phyloP scores from a whole-genome alignment of 2,113 vertebrate species.

The Phasianus colchicus region DNA sequence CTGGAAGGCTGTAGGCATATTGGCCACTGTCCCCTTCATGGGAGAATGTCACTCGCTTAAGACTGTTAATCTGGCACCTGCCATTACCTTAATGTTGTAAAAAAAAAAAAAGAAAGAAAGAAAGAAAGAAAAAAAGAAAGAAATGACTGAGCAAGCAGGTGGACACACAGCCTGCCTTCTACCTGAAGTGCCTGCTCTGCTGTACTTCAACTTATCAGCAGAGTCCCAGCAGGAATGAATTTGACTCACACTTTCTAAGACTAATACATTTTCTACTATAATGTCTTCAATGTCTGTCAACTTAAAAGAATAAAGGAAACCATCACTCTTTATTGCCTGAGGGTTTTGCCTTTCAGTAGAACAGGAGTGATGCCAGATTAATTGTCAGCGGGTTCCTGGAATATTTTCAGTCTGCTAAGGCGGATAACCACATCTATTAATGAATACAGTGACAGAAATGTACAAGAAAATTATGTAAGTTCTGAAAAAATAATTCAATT shows the following conservation, averaged over 20 bases:
- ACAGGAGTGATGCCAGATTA: not conserved
- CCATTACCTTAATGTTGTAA: not conserved
- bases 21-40: not conserved
- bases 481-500: not conserved
- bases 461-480: not conserved
- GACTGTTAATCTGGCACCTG: not conserved
- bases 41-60: not conserved
- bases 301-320: conserved; percentile 9
- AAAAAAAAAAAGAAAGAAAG: not conserved
- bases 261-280: not conserved
- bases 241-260: not conserved
- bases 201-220: not conserved
- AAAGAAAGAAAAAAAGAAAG: not conserved
- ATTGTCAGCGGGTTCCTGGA: not conserved
- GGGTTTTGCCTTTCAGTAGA: not conserved
- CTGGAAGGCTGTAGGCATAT: not conserved
- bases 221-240: not conserved
- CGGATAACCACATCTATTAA: not conserved
- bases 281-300: not conserved
- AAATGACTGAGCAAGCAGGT: not conserved
- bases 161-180: not conserved
- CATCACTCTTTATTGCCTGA: not conserved
- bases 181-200: not conserved
- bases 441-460: not conserved
- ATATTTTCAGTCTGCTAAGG: not conserved